These are phyloP conservation scores for Quadroppia sp. DNA, from an alignment of 2,888 invertebrate genomes.

Conservation along the genomic window DNA sequence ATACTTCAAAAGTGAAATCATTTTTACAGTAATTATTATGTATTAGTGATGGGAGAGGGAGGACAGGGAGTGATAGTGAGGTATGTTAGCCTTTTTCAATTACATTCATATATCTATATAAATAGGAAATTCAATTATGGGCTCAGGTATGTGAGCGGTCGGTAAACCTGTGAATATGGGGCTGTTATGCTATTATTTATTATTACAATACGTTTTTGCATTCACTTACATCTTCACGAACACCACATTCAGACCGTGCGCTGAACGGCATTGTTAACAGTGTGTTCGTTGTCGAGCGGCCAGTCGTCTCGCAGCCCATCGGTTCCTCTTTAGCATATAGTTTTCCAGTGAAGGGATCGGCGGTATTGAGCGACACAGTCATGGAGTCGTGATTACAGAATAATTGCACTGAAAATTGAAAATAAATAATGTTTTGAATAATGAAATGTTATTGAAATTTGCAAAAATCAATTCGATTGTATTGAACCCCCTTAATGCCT, in stretches of 20 bases:
- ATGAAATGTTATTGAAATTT: background rate
- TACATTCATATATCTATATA: too few relatives aligned
- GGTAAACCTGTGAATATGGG: conserved; percentile 34
- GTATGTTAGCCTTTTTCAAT: too few relatives aligned
- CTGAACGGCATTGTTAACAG: conserved; percentile 47
- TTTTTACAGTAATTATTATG: too few relatives aligned
- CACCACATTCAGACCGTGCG: conserved; percentile 46
- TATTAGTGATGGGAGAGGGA: too few relatives aligned
- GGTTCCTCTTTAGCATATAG: conserved; percentile 50
- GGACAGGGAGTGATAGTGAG: too few relatives aligned
- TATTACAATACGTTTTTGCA: too few relatives aligned
- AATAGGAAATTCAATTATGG: too few relatives aligned
- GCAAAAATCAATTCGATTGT: too few relatives aligned
- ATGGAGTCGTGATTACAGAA: conserved; percentile 50
- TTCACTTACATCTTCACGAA: conserved; percentile 47
- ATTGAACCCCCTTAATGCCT: too few relatives aligned
- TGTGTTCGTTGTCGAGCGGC: conserved; percentile 48
- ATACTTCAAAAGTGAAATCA: too few relatives aligned
- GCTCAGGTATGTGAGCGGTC: background rate
- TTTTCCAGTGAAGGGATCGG: conserved; percentile 50
- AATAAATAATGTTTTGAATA: conserved; percentile 15
- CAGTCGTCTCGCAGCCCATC: conserved; percentile 48
- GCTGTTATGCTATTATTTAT: too few relatives aligned
- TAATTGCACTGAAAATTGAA: conserved; percentile 49
- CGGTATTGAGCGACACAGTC: conserved; percentile 50